Percentiles rank a stretch among this genome's conserved stretches.
phyloP scores from a whole-genome alignment of 2,888 invertebrate species.

The Therioaphis trifolii region DNA sequence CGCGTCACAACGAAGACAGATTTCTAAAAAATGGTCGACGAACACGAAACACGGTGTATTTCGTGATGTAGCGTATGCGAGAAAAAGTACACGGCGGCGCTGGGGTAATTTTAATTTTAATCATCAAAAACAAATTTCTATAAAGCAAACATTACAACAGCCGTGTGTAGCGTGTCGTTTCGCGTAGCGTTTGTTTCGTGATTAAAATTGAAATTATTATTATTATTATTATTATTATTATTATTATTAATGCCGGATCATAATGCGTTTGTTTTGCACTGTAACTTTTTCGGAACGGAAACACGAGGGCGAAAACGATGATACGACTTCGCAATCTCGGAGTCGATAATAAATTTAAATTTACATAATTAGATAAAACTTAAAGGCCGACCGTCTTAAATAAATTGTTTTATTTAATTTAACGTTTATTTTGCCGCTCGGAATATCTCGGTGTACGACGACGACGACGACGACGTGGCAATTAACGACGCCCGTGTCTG shows the following conservation, averaged over 20 bases:
- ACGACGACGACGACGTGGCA: conserved; percentile 34
- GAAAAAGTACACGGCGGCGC: no score
- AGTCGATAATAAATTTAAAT: conserved; percentile 57
- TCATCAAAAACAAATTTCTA: no score
- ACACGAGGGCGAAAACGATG: not conserved
- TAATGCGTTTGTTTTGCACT: no score
- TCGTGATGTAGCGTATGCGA: no score
- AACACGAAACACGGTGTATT: no score
- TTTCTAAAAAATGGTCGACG: no score
- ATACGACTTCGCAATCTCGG: conserved; percentile 38
- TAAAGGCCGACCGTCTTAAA: conserved; percentile 66
- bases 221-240: not conserved
- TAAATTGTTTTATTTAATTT: conserved; percentile 63
- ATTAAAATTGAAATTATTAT: not conserved
- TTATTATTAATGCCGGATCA: not conserved
- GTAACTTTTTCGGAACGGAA: not conserved
- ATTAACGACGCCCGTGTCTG: conserved; percentile 49
- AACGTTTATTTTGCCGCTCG: conserved; percentile 43
- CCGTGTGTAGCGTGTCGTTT: not conserved
- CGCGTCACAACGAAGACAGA: no score
- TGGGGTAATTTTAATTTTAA: no score
- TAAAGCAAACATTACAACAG: no score
- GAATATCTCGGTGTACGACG: conserved; percentile 46
- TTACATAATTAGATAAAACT: conserved; percentile 65
- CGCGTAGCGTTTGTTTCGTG: not conserved